A percentile compares a stretch with the other conserved stretches of the same genome.
These are phyloP conservation scores for Hydrophis major DNA, from an alignment of 2,797 vertebrate species.

Conservation along the genomic window DNA sequence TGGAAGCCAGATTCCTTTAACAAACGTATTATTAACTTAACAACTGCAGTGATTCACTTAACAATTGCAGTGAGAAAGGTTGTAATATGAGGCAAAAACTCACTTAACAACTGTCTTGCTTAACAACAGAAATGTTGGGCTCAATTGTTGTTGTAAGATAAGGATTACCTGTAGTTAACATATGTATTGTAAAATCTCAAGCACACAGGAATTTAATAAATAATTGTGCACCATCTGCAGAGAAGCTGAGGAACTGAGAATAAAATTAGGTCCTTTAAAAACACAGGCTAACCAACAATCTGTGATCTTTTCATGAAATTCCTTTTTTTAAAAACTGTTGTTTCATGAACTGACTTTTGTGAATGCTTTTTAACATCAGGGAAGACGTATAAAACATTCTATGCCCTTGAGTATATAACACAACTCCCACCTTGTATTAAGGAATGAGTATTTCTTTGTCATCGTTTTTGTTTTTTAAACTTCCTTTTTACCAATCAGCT, in stretches of 20 bases:
- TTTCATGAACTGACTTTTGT: background rate
- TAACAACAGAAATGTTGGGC: background rate
- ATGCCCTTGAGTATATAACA: background rate
- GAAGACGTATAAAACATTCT: background rate
- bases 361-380: background rate
- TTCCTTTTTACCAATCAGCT: background rate
- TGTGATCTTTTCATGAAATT: background rate
- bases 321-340: background rate
- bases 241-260: background rate
- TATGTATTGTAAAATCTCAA: background rate
- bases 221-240: background rate
- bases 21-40: background rate
- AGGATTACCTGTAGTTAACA: background rate
- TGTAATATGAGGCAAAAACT: background rate
- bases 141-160: background rate
- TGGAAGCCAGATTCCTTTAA: background rate
- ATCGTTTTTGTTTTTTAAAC: too few species aligned
- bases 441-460: background rate
- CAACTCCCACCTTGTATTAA: background rate
- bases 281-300: background rate
- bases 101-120: background rate
- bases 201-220: background rate
- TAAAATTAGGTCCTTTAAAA: background rate
- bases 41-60: background rate
- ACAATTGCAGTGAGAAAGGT: background rate